These are phyloP conservation scores for Erebia palarica DNA, from an alignment of 2,888 invertebrate genomes.

Conservation along the genomic window DNA sequence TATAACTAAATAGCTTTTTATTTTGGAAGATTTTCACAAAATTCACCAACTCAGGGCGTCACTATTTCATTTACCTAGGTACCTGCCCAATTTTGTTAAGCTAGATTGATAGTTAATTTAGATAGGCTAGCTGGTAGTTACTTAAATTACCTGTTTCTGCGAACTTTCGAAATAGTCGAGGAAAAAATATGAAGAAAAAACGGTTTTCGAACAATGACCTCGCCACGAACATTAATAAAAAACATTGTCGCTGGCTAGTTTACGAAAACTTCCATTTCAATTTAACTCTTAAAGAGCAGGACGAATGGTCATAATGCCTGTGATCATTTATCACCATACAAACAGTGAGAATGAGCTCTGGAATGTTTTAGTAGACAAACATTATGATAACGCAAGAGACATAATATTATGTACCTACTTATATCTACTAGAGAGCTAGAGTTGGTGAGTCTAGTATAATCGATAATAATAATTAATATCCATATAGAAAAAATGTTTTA, in stretches of 20 bases:
- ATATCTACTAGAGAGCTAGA: background rate
- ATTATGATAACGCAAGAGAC: slow-evolving; percentile 24
- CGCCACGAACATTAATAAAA: background rate
- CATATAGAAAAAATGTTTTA: too few relatives aligned
- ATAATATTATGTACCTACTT: background rate
- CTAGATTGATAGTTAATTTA: background rate
- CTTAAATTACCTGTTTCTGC: slow-evolving; percentile 1
- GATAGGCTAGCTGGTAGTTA: background rate
- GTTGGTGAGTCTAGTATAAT: too few relatives aligned
- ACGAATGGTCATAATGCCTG: slow-evolving; percentile 8
- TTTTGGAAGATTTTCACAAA: too few relatives aligned
- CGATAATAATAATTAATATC: too few relatives aligned
- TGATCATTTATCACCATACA: slow-evolving; percentile 30
- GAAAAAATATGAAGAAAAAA: background rate
- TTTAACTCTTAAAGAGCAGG: slow-evolving; percentile 3
- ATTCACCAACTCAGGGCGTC: too few relatives aligned
- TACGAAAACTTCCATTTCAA: background rate
- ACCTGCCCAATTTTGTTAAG: background rate
- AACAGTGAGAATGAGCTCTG: slow-evolving; percentile 26
- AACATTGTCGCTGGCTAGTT: background rate
- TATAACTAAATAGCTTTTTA: too few relatives aligned
- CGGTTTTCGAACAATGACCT: background rate
- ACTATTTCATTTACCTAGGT: too few relatives aligned
- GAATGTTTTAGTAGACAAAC: slow-evolving; percentile 24
- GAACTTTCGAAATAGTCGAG: background rate